A percentile compares a stretch with the other conserved stretches of the same genome.
Conservation (phyloP, 2,113 vertebrate species). For the Hemiscyllium ocellatum region DNA sequence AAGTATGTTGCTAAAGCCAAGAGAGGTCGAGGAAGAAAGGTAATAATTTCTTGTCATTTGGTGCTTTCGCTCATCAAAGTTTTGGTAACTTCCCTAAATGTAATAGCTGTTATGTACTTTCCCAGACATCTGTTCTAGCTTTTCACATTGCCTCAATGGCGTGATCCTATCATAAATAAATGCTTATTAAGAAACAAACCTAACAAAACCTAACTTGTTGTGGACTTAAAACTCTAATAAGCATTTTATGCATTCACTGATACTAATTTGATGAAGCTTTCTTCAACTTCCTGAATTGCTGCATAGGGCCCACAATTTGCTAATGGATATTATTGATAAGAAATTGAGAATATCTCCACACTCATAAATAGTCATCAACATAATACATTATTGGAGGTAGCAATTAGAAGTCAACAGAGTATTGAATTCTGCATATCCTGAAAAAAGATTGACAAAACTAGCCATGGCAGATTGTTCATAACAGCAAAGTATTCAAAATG, state of each 20-base stretch:
- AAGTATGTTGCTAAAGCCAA: conserved; percentile 64
- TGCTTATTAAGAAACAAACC: not conserved
- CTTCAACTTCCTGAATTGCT: not conserved
- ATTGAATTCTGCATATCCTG: not conserved
- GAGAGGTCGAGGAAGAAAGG: conserved; percentile 67
- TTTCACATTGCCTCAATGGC: not conserved
- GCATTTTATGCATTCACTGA: not conserved
- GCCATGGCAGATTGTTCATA: not conserved
- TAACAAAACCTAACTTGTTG: not conserved
- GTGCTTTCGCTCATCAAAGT: not conserved
- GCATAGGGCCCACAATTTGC: not conserved
- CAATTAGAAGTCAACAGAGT: not conserved
- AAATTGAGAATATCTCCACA: not conserved
- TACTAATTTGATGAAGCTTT: not conserved
- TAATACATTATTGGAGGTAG: not conserved
- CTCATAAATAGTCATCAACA: not conserved
- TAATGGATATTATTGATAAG: not conserved
- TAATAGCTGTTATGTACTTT: not conserved
- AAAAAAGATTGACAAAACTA: not conserved
- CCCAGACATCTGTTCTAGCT: not conserved
- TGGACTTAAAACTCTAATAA: not conserved
- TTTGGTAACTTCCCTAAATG: not conserved
- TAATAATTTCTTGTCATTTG: conserved; percentile 44
- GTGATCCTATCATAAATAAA: not conserved
- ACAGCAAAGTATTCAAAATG: not conserved